Evolutionary conservation across 2,113 vertebrate species (phyloP), one percentile per base, ranked within the genome.

Genomic region (Campylomormyrus tamandua): DNA sequence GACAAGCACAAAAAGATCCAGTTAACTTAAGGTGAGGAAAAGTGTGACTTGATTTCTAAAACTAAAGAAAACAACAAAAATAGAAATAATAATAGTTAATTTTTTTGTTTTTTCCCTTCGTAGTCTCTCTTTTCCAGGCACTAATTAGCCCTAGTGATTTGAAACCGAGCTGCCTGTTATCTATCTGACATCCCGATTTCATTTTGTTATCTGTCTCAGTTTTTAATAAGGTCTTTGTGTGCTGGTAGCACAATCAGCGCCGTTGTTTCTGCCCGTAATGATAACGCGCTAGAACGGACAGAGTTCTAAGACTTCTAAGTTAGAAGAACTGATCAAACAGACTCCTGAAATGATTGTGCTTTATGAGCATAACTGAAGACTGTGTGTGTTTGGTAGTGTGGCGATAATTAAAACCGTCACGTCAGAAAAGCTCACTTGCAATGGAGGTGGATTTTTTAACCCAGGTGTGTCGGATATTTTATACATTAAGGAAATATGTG

Each of bases 161-260:
- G 1, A 89, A 10, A 74, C 53, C 0, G 58, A 91, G 92, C 89
- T 87, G 89, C 90, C 91, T 91, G 52, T 45, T 53, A 89, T 66
- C 85, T 89, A 31, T 74, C 19, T 91, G 89, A 92, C 90, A 90
- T 90, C 83, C 86, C 66, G 90, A 91, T 93, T 93, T 91, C 89
- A 83, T 89, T 90, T 90, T 45, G 89, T 90, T 83, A 70, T 90
- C 70, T 90, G 49, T 77, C 48, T 89, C 46, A 70, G 48, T 70
- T 93, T 94, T 94, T 94, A 94, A 94, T 92, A 93, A 94, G 93
- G 91, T 39, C 77, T 91, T 89, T 87, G 90, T 31, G 56, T 90
- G 91, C 31, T 7, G 66, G 48, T 83, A 48, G 53, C 45, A 77
- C 48, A 74, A 83, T 15, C 15, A 19, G 58, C 17, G n/a, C 27